Evolutionary conservation across 2,797 vertebrate species (phyloP), one percentile per base, ranked within the genome.

Genomic region (Hippopotamyrus pictus): DNA sequence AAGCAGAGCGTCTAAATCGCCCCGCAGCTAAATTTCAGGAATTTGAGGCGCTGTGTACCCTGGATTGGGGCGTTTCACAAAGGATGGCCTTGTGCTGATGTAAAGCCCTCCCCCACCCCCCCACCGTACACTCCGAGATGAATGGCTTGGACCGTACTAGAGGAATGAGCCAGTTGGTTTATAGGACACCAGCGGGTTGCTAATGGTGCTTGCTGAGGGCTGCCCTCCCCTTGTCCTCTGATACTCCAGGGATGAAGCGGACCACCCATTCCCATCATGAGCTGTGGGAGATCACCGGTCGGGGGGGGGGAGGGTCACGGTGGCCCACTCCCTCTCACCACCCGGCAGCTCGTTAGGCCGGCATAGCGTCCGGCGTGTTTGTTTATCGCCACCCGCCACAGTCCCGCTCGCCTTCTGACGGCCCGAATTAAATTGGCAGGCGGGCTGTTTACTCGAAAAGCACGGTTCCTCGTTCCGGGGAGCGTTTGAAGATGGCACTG

Each of bases 301-400:
- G 3, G n/a, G 91, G 91, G 90, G 92, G 3, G 12, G 5, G 8
- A 0, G 93, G 93, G 93, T 53, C 3, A 19, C 7, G 22, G 25
- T 76, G n/a, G 37, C n/a, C 79, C 41, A 48, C 59, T 44, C 87
- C 48, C 91, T 88, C 92, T 91, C 33, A 29, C 88, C 83, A 94
- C 94, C 95, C 96, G 95, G 96, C 96, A 97, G 95, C 97, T 98
- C 97, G 97, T 98, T 98, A 97, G 96, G 95, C 96, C 96, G 96
- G 97, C 97, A 98, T 97, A 97, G 97, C 96, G 95, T 95, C 95
- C 96, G 92, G 44, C 59, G 2, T 62, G 33, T 50, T 86, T 86
- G 19, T 73, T 14, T 89, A 48, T 17, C 19, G 94, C 94, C 92
- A 90, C 91, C 92, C 59, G 93, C 3, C 94, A 93, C 76, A 91